Conservation (phyloP, 2,888 invertebrate species). For the Harpalus rufipes region DNA sequence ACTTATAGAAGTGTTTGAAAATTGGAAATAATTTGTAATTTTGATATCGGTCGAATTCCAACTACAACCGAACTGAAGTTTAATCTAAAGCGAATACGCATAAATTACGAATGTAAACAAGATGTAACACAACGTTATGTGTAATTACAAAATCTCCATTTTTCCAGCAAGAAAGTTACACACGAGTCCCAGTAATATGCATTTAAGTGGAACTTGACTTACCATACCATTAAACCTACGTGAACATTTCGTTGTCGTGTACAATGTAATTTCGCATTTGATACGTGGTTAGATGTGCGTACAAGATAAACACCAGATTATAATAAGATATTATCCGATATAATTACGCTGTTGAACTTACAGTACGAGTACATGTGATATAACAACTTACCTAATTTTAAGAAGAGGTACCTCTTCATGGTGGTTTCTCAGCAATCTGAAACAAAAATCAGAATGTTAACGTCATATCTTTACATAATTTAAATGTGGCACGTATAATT, state of each 20-base stretch:
- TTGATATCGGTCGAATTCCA: no score
- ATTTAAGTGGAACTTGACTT: slow-evolving; percentile 16
- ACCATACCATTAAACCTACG: slow-evolving; percentile 31
- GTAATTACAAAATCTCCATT: no score
- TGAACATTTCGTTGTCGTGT: slow-evolving; percentile 48
- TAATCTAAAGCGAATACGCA: not conserved
- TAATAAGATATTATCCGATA: slow-evolving; percentile 50
- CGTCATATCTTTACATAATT: not conserved
- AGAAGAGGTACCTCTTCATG: slow-evolving; percentile 67
- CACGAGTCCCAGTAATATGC: slow-evolving; percentile 18
- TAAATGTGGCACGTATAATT: no score
- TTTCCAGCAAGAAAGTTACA: slow-evolving; percentile 45
- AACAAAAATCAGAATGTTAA: slow-evolving; percentile 32
- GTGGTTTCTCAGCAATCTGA: slow-evolving; percentile 52
- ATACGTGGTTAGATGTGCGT: slow-evolving; percentile 27
- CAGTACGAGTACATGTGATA: slow-evolving; percentile 2
- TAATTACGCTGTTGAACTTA: slow-evolving; percentile 21
- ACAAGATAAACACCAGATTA: not conserved
- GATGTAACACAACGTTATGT: no score
- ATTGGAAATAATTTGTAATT: no score
- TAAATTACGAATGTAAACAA: no score
- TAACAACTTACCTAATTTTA: slow-evolving; percentile 68
- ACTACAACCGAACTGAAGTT: no score
- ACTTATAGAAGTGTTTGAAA: no score
- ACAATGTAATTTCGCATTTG: slow-evolving; percentile 48